Percentiles rank a stretch among this genome's conserved stretches.
phyloP scores from a whole-genome alignment of 2,888 invertebrate genomes.

The Himalopsyche kuldschensis region DNA sequence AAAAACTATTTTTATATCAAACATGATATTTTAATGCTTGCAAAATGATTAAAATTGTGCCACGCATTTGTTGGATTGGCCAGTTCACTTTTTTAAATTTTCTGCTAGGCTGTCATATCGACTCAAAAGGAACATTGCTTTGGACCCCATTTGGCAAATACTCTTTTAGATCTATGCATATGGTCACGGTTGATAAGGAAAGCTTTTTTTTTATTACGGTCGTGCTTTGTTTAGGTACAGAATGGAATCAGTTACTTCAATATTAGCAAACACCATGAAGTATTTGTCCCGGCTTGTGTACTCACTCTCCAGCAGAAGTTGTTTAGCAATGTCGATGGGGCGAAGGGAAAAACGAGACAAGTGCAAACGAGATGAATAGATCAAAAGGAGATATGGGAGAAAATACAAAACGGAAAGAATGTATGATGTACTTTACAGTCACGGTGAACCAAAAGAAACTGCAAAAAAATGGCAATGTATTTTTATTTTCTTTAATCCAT shows the following conservation, averaged over 20 bases:
- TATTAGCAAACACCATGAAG: background rate
- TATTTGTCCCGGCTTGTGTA: background rate
- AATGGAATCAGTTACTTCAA: background rate
- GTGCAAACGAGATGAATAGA: background rate
- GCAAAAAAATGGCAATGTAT: too few species aligned
- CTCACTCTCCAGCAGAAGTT: background rate
- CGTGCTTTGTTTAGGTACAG: background rate
- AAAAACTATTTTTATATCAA: too few species aligned
- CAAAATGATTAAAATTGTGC: too few species aligned
- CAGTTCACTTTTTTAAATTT: too few species aligned
- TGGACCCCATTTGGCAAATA: too few species aligned
- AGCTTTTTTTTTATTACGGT: background rate
- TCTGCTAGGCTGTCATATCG: too few species aligned
- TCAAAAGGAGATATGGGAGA: background rate
- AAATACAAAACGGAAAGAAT: background rate
- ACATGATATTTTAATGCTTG: too few species aligned
- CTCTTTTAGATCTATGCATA: too few species aligned
- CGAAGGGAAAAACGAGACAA: background rate
- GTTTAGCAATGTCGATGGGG: background rate
- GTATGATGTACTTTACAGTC: background rate
- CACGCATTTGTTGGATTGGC: too few species aligned
- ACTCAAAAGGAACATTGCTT: too few species aligned
- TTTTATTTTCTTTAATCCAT: too few species aligned
- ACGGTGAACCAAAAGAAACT: background rate
- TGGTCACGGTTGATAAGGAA: too few species aligned